These are phyloP conservation scores for Pteronura brasiliensis DNA, from an alignment of 2,113 vertebrate genomes.

Conservation along the genomic window DNA sequence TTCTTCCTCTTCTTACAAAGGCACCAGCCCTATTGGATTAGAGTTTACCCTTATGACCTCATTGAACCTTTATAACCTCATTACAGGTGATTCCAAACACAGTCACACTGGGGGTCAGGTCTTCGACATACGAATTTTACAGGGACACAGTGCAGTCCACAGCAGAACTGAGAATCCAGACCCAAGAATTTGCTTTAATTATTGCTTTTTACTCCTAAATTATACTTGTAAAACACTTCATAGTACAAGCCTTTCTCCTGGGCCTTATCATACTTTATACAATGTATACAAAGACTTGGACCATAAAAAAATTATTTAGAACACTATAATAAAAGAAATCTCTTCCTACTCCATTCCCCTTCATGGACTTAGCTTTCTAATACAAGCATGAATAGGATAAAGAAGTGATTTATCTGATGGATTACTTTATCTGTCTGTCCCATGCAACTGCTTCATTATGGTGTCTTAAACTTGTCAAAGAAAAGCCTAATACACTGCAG, in stretches of 20 bases:
- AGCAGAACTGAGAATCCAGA: neutral
- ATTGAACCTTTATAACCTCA: neutral
- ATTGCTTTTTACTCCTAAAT: neutral
- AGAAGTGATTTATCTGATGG: constrained; percentile 51
- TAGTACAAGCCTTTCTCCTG: neutral
- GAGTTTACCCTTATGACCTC: neutral
- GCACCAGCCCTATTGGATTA: neutral
- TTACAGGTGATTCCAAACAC: neutral
- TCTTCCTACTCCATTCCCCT: neutral
- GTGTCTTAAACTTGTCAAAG: constrained; percentile 73
- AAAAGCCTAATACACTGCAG: constrained; percentile 57
- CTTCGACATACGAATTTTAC: neutral
- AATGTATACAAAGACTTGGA: neutral
- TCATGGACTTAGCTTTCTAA: constrained; percentile 46
- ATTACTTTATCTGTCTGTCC: constrained; percentile 69
- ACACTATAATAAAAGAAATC: constrained; percentile 30
- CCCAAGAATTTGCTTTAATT: neutral
- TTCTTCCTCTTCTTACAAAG: neutral
- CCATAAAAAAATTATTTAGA: neutral
- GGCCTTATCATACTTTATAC: neutral
- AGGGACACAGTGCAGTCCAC: neutral
- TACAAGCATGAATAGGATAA: constrained; percentile 38
- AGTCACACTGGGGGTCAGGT: neutral
- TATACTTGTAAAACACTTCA: neutral
- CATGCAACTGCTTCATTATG: constrained; percentile 59